These are phyloP conservation scores for Acanthornis magna DNA, from an alignment of 2,797 vertebrate species.

Conservation along the genomic window DNA sequence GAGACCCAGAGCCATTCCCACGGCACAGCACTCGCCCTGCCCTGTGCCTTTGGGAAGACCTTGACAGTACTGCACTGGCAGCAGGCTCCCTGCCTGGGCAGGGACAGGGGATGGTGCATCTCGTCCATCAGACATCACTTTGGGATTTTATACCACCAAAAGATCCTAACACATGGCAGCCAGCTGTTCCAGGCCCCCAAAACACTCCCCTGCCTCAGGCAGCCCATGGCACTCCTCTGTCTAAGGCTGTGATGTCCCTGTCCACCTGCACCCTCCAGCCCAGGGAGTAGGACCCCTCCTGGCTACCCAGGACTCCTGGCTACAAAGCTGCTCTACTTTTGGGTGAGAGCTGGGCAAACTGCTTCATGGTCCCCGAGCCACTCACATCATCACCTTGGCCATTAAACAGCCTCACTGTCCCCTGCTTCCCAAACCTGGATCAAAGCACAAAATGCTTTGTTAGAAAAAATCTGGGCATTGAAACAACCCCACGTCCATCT, in stretches of 20 bases:
- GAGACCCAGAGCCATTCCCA: neutral
- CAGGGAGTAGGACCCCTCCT: neutral
- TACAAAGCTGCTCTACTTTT: accelerated
- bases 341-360: accelerated
- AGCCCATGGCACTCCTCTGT: accelerated
- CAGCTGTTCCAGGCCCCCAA: neutral
- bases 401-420: neutral
- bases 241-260: neutral
- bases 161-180: accelerated
- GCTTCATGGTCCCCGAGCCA: accelerated
- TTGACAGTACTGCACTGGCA: accelerated
- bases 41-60: accelerated
- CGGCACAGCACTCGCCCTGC: accelerated
- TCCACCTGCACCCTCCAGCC: accelerated
- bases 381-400: neutral
- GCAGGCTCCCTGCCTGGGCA: neutral
- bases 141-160: neutral
- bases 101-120: accelerated
- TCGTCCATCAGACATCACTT: accelerated
- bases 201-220: neutral
- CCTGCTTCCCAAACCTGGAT: neutral
- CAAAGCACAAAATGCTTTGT: slow-evolving; percentile 13
- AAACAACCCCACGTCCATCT: slow-evolving; percentile 34
- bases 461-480: slow-evolving; percentile 30
- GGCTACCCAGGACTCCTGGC: accelerated